Evolutionary conservation across 2,888 invertebrate genomes (phyloP), one percentile per base, ranked within the genome.

Genomic region (Notodonta dromedarius): DNA sequence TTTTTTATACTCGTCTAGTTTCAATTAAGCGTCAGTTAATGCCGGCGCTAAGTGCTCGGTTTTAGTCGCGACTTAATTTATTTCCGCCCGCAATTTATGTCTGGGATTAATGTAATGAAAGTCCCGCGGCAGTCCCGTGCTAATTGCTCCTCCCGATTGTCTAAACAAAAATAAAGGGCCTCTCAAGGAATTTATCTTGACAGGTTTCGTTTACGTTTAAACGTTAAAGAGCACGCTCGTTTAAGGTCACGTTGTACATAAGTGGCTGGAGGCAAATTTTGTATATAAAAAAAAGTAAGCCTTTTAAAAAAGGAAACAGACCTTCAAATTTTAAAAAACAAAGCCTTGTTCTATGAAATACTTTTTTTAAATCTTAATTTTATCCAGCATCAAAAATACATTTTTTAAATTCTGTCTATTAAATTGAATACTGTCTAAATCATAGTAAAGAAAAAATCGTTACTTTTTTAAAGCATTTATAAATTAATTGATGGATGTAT

Each of bases 11-110:
- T 83, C 84, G 80, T 84, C 88, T 87, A 90, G 88, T 93, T 92
- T 91, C 91, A 93, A 93, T 93, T 92, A 91, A 87, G 75, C 82
- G 81, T 83, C 84, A 81, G 88, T 90, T 92, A 90, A 92, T 91
- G 88, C 86, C 79, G 70, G 77, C 70, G 87, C 85, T 89, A 91
- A 91, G 89, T 90, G 87, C 83, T 86, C 77, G 89, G 88, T 87
- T 89, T 87, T 86, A 89, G 84, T 81, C 80, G 83, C 81, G 82
- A 85, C 86, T 90, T 86, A 90, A 90, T 90, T 91, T 90, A 91
- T 91, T 83, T 88, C 82, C 78, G 75, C 78, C 85, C 84, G 77
- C 86, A 90, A 91, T 91, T 91, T 91, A 90, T 88, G 84, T 79
- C 79, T 80, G 61, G 87, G 88, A 89, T 91, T 92, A 90, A 88